phyloP scores from a whole-genome alignment of 2,113 vertebrate genomes.

The Pygoscelis antarcticus region DNA sequence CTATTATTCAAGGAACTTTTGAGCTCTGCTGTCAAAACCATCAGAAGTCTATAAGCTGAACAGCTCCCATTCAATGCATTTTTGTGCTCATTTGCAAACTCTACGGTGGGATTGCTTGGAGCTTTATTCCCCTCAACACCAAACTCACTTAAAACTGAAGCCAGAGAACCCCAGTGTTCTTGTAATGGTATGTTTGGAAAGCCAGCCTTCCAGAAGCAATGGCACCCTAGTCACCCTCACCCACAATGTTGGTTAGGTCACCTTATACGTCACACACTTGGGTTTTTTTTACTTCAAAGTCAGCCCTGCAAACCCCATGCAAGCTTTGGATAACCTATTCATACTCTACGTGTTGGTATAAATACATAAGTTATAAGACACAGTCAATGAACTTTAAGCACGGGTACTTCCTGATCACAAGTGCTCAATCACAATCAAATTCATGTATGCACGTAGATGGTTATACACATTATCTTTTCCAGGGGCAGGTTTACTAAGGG shows the following conservation, averaged over 20 bases:
- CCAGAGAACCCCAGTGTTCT: not conserved
- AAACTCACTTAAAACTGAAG: conserved; percentile 6
- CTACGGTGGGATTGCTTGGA: not conserved
- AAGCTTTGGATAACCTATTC: not conserved
- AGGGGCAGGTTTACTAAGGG: not conserved
- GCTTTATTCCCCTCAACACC: not conserved
- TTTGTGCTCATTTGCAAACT: conserved; percentile 5
- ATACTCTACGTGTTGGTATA: not conserved
- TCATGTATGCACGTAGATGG: not conserved
- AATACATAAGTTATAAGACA: not conserved
- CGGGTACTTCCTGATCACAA: not conserved
- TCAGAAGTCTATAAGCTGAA: conserved; percentile 7
- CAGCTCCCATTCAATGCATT: conserved; percentile 3
- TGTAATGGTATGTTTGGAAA: not conserved
- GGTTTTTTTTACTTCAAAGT: not conserved
- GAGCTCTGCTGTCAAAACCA: not conserved
- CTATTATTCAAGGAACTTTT: conserved; percentile 43
- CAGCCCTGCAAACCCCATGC: not conserved
- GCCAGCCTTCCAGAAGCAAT: not conserved
- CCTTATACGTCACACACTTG: not conserved
- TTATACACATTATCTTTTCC: not conserved
- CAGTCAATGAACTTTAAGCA: not conserved
- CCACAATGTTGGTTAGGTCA: not conserved
- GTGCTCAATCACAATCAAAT: not conserved
- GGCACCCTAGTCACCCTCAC: not conserved